Evolutionary conservation across 2,113 vertebrate genomes (phyloP).

Genomic region (Megaleporinus macrocephalus): DNA sequence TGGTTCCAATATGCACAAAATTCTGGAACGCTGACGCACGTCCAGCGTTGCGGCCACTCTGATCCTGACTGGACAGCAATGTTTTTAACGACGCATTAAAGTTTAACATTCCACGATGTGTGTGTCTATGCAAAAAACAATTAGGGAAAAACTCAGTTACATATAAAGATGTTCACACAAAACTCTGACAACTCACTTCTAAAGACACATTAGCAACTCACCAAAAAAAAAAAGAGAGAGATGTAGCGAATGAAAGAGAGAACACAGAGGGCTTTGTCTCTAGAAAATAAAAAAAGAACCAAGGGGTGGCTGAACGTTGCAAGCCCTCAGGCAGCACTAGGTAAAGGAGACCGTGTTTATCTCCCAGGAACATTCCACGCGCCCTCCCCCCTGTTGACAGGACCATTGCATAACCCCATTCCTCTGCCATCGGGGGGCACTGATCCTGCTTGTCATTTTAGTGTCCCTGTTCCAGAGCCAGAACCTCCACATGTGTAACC

Average conservation of each 20-base stretch:
- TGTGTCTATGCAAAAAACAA: background rate
- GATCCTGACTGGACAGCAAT: background rate
- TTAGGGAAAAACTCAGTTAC: background rate
- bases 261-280: background rate
- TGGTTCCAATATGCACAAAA: constrained; percentile 62
- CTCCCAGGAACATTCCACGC: constrained; percentile 61
- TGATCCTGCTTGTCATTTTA: constrained; percentile 8
- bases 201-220: background rate
- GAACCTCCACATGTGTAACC: constrained; percentile 11
- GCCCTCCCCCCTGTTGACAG: constrained; percentile 19
- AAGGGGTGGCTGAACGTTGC: constrained; percentile 21
- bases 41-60: background rate
- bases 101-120: background rate
- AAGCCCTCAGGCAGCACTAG: constrained; percentile 21
- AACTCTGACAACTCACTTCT: no score
- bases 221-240: background rate
- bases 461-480: background rate
- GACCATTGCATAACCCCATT: constrained; percentile 53
- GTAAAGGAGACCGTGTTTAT: constrained; percentile 57
- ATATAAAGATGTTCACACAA: no score
- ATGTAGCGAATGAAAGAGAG: background rate
- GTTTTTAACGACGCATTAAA: background rate
- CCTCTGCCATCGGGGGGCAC: constrained; percentile 8
- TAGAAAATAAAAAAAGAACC: background rate
- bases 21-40: background rate